Base-by-base conservation (phyloP, 2,888 invertebrate genomes). In the Mythimna loreyi region DNA sequence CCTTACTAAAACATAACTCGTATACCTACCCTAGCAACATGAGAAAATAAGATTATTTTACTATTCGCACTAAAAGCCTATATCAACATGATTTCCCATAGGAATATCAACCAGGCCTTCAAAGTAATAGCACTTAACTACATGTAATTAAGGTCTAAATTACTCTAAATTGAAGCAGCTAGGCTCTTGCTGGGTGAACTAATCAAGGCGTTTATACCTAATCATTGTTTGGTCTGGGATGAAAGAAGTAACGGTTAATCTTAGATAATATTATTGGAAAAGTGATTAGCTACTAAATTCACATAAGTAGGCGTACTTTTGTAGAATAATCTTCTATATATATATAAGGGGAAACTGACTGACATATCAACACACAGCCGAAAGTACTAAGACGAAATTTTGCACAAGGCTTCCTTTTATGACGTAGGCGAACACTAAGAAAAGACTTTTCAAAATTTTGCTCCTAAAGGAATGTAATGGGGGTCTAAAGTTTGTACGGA, bases 91-190 rank as follows among this genome's bases (percentile, higher is more conserved):
- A 78, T 76, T 82, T 79, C 81, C 82, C 67, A 50, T 67, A 73
- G 69, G 83, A 64, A 80, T 62, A 76, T 82, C 74, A 71, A 33
- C 28, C 61, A 40, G 72, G 56, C 71, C 72, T 67, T 67, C 43
- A 53, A 72, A 73, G 72, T 80, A 82, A 85, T 82, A 75, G 53
- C 77, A 53, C 78, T 83, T 85, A 85, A 83, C 66, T 1, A 55
- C 62, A 79, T 67, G 72, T 67, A 75, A 83, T 88, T 87, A 87
- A 72, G 71, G 56, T 50, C 57, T 72, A 81, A 86, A 87, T 87
- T 88, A 69, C 53, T 50, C 57, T 72, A 81, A 86, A 87, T 87
- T 88, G 81, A 50, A 75, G 33, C 70, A 61, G 75, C 72, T 70
- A 70, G 78, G 75, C 67, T 74, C 52, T 59, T 59, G 47, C 61